Evolutionary conservation across 2,888 invertebrate species (phyloP).

Genomic region (Diplolepis rosae): DNA sequence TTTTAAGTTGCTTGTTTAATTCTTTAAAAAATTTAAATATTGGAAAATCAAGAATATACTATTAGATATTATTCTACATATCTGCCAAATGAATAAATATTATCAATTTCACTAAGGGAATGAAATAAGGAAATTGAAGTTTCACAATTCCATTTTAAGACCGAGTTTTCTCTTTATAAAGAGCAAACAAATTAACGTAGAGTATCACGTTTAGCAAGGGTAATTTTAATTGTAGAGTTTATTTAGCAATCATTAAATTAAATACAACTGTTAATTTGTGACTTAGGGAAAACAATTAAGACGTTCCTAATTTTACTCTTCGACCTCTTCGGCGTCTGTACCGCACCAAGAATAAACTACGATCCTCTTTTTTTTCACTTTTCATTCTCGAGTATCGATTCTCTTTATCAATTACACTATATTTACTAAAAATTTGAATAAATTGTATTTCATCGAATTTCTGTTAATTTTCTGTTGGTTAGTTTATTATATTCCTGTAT

Average conservation of each 20-base stretch:
- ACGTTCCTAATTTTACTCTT: conserved; percentile 14
- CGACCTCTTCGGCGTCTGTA: background rate
- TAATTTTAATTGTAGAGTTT: conserved; percentile 4
- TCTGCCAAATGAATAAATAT: background rate
- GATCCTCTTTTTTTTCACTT: background rate
- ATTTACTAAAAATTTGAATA: no score
- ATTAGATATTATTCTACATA: background rate
- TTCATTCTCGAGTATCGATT: background rate
- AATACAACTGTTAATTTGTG: background rate
- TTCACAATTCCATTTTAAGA: conserved; percentile 14
- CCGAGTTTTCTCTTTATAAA: conserved; percentile 14
- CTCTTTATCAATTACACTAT: background rate
- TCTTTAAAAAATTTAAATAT: no score
- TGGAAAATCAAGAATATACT: no score
- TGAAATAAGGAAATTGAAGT: conserved; percentile 6
- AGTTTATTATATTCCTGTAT: no score
- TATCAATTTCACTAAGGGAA: conserved; percentile 7
- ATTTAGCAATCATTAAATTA: conserved; percentile 4
- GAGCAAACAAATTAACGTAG: background rate
- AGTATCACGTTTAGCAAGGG: background rate
- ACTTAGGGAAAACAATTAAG: conserved; percentile 16
- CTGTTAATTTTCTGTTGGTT: no score
- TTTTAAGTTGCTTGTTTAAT: no score
- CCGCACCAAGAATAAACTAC: background rate
- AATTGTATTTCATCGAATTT: no score